Percentiles rank a stretch among this genome's conserved stretches.
Evolutionary conservation across 1,140 invertebrate genomes (phyloP).

Genomic region (Andrena cerasifolii): DNA sequence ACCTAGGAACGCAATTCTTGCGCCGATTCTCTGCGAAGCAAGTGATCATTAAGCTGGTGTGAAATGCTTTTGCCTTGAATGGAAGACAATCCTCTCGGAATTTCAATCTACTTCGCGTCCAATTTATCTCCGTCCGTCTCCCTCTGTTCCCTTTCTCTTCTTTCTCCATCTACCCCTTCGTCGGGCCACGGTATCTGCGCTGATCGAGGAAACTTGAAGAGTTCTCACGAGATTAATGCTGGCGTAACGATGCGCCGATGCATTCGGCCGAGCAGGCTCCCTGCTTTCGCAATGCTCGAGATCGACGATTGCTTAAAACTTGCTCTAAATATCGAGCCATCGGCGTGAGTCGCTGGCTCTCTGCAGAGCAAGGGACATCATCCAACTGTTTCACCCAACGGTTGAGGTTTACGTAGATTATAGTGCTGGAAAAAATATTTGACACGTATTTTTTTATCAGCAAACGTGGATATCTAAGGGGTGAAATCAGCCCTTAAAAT

Average conservation of each 20-base stretch:
- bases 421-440: too few relatives aligned
- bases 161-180: neutral
- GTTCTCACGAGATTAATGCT: conserved; percentile 52
- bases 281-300: conserved; percentile 15
- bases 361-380: too few relatives aligned
- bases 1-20: neutral
- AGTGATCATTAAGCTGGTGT: neutral
- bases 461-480: too few relatives aligned
- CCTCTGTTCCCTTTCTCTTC: neutral
- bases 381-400: too few relatives aligned
- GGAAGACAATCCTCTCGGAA: neutral
- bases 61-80: conserved; percentile 23
- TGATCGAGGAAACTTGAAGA: conserved; percentile 2
- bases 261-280: conserved; percentile 18
- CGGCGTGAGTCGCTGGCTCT: neutral
- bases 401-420: too few relatives aligned
- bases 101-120: neutral
- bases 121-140: neutral
- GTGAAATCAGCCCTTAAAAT: too few relatives aligned
- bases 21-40: neutral
- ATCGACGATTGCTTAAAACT: conserved; percentile 27
- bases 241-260: conserved; percentile 38
- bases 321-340: conserved; percentile 40
- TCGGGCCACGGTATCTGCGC: neutral
- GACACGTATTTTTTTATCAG: too few relatives aligned